These are phyloP conservation scores for Nymphalis polychloros DNA, from an alignment of 2,888 invertebrate species.

Conservation along the genomic window DNA sequence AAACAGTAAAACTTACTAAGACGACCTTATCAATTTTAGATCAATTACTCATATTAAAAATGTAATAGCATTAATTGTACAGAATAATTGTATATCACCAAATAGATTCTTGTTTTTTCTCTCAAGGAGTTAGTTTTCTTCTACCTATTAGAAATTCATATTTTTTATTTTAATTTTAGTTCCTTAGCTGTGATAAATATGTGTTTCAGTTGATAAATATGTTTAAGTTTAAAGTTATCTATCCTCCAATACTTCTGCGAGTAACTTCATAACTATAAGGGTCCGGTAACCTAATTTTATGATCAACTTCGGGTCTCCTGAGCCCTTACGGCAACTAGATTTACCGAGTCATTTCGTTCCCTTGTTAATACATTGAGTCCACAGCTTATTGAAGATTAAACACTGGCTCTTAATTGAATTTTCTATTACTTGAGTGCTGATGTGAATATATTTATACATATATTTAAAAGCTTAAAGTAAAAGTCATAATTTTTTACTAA, in stretches of 20 bases:
- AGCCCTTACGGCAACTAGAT: constrained; percentile 19
- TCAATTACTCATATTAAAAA: too few species aligned
- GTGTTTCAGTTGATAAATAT: too few species aligned
- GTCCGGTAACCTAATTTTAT: constrained; percentile 11
- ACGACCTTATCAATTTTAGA: too few species aligned
- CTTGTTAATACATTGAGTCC: constrained; percentile 29
- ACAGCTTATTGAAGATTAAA: constrained; percentile 31
- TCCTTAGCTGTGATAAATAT: too few species aligned
- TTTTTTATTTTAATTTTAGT: too few species aligned
- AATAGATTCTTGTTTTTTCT: too few species aligned
- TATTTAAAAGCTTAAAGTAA: not conserved
- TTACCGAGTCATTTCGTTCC: constrained; percentile 23
- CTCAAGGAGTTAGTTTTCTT: too few species aligned
- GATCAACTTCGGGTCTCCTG: constrained; percentile 12
- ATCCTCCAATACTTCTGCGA: not conserved
- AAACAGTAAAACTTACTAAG: too few species aligned
- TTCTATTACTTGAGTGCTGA: constrained; percentile 16
- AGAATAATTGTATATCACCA: too few species aligned
- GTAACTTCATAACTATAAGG: constrained; percentile 2
- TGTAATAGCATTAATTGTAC: too few species aligned
- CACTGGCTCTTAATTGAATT: constrained; percentile 25
- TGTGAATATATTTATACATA: not conserved
- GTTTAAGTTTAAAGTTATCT: not conserved
- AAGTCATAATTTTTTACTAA: not conserved
- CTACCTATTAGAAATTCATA: too few species aligned